phyloP scores from a whole-genome alignment of 1,140 invertebrate genomes.

The Drosophila albomicans region DNA sequence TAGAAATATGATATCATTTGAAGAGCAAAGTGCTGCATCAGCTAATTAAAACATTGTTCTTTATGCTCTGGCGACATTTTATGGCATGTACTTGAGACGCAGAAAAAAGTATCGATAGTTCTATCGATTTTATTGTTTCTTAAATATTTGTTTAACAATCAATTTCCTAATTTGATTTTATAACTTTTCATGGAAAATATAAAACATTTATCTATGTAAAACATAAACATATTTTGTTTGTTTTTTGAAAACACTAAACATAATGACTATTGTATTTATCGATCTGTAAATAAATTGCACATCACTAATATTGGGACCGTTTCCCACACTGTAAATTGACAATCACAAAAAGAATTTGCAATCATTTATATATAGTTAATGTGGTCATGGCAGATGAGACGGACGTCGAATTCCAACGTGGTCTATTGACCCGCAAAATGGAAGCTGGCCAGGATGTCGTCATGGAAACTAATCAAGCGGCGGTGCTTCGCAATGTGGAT shows the following conservation, averaged over 20 bases:
- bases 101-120: not conserved
- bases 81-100: not conserved
- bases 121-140: too few species aligned
- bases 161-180: not conserved
- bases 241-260: not conserved
- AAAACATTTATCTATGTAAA: not conserved
- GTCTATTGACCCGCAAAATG: constrained; percentile 41
- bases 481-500: constrained; percentile 43
- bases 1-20: not conserved
- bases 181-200: not conserved
- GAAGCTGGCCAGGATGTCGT: constrained; percentile 44
- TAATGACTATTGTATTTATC: not conserved
- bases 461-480: constrained; percentile 53
- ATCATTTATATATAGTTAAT: too few species aligned
- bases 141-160: too few species aligned
- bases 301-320: not conserved
- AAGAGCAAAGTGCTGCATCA: not conserved
- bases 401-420: constrained; percentile 7
- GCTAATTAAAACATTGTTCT: not conserved
- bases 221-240: not conserved
- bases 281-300: not conserved
- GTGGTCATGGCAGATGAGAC: not conserved
- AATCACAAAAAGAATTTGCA: not conserved
- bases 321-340: not conserved
- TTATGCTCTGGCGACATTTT: not conserved